Conservation (phyloP, 1,140 invertebrate genomes). For the Melanaphis sacchari region DNA sequence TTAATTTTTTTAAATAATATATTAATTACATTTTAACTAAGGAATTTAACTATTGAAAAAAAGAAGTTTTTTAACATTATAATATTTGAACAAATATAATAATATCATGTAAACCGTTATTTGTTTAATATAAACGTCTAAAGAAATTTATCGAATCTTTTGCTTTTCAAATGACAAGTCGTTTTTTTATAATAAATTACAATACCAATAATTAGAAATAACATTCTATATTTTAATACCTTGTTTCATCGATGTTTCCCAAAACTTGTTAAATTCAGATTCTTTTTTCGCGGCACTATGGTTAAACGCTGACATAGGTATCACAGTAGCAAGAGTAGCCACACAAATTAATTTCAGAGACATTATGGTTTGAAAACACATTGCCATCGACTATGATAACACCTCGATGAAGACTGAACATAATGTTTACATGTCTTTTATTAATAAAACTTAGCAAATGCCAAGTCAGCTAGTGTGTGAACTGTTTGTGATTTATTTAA, state of each 20-base stretch:
- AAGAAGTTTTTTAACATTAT: too few species aligned
- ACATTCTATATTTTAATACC: not conserved
- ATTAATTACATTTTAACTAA: too few species aligned
- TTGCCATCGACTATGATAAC: not conserved
- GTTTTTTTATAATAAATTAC: not conserved
- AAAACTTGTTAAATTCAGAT: not conserved
- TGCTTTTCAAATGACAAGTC: not conserved
- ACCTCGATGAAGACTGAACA: constrained; percentile 4
- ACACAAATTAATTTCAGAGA: not conserved
- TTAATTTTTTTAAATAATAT: too few species aligned
- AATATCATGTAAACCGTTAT: not conserved
- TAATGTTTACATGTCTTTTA: constrained; percentile 7
- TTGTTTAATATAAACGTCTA: not conserved
- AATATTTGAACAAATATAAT: too few species aligned
- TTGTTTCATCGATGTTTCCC: not conserved
- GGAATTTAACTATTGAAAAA: too few species aligned
- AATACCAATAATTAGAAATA: not conserved
- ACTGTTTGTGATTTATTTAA: not conserved
- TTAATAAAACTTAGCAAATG: constrained; percentile 25
- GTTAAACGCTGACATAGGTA: not conserved
- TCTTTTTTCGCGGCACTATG: not conserved
- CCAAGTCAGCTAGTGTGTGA: constrained; percentile 45
- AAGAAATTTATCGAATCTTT: not conserved
- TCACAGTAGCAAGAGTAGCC: not conserved
- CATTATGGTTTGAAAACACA: constrained; percentile 27